A percentile compares a stretch with the other conserved stretches of the same genome.
Conservation (phyloP, 2,888 invertebrate species). For the Eristalis arbustorum region DNA sequence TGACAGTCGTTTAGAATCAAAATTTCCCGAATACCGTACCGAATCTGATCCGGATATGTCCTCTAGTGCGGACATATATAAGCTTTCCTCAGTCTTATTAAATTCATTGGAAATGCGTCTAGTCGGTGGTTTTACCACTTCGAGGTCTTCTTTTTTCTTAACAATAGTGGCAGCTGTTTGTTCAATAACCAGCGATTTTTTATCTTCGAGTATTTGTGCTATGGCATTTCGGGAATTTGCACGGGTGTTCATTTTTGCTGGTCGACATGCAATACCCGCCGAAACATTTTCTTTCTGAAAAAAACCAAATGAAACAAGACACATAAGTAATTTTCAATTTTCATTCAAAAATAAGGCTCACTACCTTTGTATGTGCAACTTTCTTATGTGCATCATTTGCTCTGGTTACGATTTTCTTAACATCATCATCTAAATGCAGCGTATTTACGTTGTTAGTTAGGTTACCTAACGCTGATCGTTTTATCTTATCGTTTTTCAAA, state of each 20-base stretch:
- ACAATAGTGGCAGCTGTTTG: slow-evolving; percentile 72
- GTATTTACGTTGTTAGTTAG: slow-evolving; percentile 84
- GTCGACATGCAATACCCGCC: slow-evolving; percentile 33
- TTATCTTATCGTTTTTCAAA: slow-evolving; percentile 86
- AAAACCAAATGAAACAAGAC: background rate
- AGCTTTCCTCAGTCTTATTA: slow-evolving; percentile 87
- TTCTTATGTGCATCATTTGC: slow-evolving; percentile 72
- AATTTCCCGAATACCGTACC: slow-evolving; percentile 77
- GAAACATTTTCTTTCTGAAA: slow-evolving; percentile 71
- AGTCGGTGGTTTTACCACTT: slow-evolving; percentile 80
- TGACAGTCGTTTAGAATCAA: slow-evolving; percentile 72
- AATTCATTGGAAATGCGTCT: slow-evolving; percentile 85
- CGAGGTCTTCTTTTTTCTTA: slow-evolving; percentile 68
- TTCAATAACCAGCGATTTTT: slow-evolving; percentile 34
- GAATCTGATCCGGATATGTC: slow-evolving; percentile 81
- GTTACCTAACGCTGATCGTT: slow-evolving; percentile 92
- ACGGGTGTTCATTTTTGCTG: slow-evolving; percentile 72
- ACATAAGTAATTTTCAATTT: background rate
- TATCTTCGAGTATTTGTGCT: slow-evolving; percentile 65
- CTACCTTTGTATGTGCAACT: slow-evolving; percentile 39
- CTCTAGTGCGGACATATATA: slow-evolving; percentile 89
- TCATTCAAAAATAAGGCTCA: background rate
- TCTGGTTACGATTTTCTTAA: slow-evolving; percentile 77
- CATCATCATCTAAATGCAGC: slow-evolving; percentile 76
- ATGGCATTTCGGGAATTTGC: slow-evolving; percentile 55